Base-by-base conservation (phyloP, 2,888 invertebrate species). In the Hyposoter didymator region DNA sequence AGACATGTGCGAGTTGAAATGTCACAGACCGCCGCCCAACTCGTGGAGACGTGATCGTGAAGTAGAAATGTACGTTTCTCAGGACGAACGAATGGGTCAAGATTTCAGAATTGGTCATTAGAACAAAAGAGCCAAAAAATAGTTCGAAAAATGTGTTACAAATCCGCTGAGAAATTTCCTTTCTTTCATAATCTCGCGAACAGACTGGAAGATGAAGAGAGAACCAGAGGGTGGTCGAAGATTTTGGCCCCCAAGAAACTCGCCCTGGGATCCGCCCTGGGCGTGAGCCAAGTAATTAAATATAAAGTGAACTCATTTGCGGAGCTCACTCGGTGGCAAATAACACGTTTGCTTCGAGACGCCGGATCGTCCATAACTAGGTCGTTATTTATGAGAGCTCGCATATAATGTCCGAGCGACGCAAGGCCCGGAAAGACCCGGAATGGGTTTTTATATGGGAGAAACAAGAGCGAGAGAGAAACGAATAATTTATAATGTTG, bases 231-330 rank as follows among this genome's bases (percentile, higher is more conserved):
- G 43, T 45, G 43, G 66, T 66, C 52, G 47, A 59, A 45, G 47
- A 47, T 74, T 62, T 80, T 76, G 73, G 73, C 43, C 64, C 73
- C 64, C 43, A 78, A 43, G 78, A 78, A 78, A 78, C 74, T 35
- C 45, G 52, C 52, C 78, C 70, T 74, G 84, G 89, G 91, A 90
- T 91, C 90, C 92, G 91, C 91, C 91, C 92, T 91, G 92, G 93
- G 93, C 93, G 93, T 93, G 93, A 92, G 90, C 88, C 90, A 89
- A 91, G 91, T 92, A 93, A 93, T 93, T 93, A 93, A 93, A 93
- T 93, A 91, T 91, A 92, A 92, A 92, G 91, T 92, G 92, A 92
- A 92, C 92, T 92, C 93, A 93, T 92, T 93, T 92, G 91, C 91
- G 91, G 90, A 91, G 90, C 91, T 91, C 91, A 88, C 91, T 90